A percentile compares a stretch with the other conserved stretches of the same genome.
Conservation (phyloP, 2,888 invertebrate species). For the Xestobium rufovillosum region DNA sequence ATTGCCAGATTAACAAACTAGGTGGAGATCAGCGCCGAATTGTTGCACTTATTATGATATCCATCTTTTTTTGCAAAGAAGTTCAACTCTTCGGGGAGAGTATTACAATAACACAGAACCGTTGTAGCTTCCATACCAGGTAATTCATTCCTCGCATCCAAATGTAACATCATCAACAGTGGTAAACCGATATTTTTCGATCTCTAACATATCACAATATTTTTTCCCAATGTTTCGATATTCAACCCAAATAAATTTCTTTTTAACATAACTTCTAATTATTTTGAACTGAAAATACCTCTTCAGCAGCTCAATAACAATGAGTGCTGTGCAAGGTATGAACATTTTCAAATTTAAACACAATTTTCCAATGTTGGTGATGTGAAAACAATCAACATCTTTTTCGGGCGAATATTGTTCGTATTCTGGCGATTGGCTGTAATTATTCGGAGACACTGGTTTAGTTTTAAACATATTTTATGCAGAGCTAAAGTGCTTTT, state of each 20-base stretch:
- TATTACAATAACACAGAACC: constrained; percentile 82
- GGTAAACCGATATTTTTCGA: constrained; percentile 89
- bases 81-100: constrained; percentile 70
- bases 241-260: no score
- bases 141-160: constrained; percentile 63
- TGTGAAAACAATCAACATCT: constrained; percentile 89
- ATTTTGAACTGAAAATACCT: no score
- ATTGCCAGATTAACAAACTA: no score
- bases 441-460: no score
- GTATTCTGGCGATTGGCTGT: no score
- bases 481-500: no score
- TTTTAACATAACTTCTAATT: no score
- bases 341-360: constrained; percentile 65
- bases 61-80: no score
- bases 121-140: constrained; percentile 80
- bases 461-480: no score
- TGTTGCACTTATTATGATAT: no score
- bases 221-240: constrained; percentile 78
- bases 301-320: constrained; percentile 61
- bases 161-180: constrained; percentile 81
- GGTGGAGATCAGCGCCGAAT: no score
- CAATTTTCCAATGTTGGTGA: constrained; percentile 72
- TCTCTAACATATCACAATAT: constrained; percentile 81
- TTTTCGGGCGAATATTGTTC: constrained; percentile 65
- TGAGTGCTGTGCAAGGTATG: constrained; percentile 75